Base-by-base conservation (phyloP, 92 coral and sea anemone genomes). In the Paramuricea clavata region DNA sequence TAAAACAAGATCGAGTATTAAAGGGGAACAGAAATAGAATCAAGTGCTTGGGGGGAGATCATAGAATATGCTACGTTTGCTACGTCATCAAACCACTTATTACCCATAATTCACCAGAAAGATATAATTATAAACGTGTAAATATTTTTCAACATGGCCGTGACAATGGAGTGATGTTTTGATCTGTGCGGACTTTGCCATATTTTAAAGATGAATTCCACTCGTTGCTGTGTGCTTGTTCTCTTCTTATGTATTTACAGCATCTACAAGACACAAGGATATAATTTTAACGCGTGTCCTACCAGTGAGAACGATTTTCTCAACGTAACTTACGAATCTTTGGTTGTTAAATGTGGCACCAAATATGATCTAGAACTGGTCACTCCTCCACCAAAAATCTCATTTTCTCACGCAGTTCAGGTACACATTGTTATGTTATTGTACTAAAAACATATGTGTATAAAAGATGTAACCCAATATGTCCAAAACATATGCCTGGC, bases 231-330 rank as follows among this genome's bases (percentile, higher is more conserved):
- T 27, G n/a, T 19, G 39, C 0, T 65, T 65, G 41, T 65, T 65
- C 41, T 65, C 72, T 12, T 39, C 10, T 39, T 65, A 12, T 31
- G 4, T 65, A 11, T 65, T 28, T 65, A 1, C 35, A 33, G n/a
- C 39, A 12, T 65, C 25, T 65, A 13, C 41, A 1, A 30, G 22
- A 65, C 72, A 0, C 72, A 79, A 39, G 56, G 54, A 17, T 79
- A 52, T 42, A 41, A 79, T 41, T 79, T 79, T 23, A 49, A 41
- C 32, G 84, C 65, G 50, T 59, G 71, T 60, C 60, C 72, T 13
- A 19, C 36, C 25, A 59, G 41, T 21, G 31, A 17, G n/a, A 33
- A 25, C 7, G 39, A 79, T 21, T 16, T 19, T 61, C 72, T 79
- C 31, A 28, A 35, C 9, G 84, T 79, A 8, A 61, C 39, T 10